These are phyloP conservation scores for Calameuta idolon DNA, from an alignment of 2,888 invertebrate species.

Conservation along the genomic window DNA sequence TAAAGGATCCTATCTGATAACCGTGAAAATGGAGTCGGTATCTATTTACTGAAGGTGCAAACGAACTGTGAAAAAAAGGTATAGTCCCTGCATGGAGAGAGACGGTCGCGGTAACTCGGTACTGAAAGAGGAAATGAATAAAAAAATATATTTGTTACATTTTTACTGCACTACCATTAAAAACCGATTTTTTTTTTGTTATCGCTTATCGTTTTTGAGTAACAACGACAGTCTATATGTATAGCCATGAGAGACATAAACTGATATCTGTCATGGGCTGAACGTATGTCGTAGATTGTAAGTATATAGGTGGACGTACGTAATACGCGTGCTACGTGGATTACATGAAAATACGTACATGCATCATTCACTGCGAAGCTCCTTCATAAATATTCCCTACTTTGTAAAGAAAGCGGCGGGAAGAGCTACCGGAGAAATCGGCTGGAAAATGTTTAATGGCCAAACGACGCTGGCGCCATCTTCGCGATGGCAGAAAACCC, in stretches of 20 bases:
- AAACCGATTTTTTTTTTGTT: not conserved
- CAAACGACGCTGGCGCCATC: conserved; percentile 18
- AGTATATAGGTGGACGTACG: not conserved
- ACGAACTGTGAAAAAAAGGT: not conserved
- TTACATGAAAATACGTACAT: not conserved
- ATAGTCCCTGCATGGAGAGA: not conserved
- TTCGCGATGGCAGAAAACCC: not conserved
- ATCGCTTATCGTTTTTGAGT: not conserved
- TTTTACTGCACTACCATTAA: not conserved
- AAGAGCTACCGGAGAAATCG: conserved; percentile 40
- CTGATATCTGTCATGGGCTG: not conserved
- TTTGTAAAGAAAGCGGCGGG: conserved; percentile 20
- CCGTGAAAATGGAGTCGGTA: not conserved
- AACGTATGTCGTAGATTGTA: not conserved
- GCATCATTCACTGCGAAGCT: conserved; percentile 25
- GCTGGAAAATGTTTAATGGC: conserved; percentile 53
- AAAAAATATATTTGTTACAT: not conserved
- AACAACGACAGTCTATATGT: not conserved
- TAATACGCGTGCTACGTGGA: not conserved
- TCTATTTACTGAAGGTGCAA: not conserved
- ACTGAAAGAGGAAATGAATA: not conserved
- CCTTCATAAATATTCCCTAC: conserved; percentile 49
- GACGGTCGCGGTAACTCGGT: not conserved
- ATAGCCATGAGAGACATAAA: not conserved
- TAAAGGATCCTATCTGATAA: not conserved